These are phyloP conservation scores for Eolophus roseicapilla DNA, from an alignment of 2,113 vertebrate species.

Conservation along the genomic window DNA sequence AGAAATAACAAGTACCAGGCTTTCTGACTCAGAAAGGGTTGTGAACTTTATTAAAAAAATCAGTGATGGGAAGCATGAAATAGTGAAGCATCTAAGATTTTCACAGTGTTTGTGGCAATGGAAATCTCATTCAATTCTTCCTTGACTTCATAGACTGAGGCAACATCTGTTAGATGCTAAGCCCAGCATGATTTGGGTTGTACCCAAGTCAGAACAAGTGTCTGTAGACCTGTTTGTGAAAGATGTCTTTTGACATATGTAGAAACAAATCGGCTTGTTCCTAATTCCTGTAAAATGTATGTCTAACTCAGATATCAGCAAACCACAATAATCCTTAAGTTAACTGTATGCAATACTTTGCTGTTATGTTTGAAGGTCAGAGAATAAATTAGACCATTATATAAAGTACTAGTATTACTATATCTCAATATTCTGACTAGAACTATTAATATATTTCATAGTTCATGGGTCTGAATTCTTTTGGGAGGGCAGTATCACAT, in stretches of 20 bases:
- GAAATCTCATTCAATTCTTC: neutral
- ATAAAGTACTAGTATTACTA: neutral
- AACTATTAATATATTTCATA: neutral
- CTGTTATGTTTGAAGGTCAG: neutral
- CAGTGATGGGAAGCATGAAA: neutral
- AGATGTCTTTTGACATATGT: neutral
- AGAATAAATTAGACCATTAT: neutral
- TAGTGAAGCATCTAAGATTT: neutral
- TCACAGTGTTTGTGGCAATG: neutral
- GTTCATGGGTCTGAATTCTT: neutral
- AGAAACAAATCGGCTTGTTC: neutral
- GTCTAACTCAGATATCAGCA: neutral
- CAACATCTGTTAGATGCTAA: neutral
- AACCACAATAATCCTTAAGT: neutral
- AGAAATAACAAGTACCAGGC: neutral
- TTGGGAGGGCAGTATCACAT: conserved; percentile 6
- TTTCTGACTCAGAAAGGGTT: neutral
- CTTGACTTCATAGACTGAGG: neutral
- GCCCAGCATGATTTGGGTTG: neutral
- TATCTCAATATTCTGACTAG: neutral
- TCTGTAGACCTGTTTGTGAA: neutral
- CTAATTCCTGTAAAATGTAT: neutral
- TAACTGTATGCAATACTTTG: neutral
- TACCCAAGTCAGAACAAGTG: neutral
- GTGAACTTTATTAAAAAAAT: neutral